Evolutionary conservation across 2,888 invertebrate species (phyloP).

Genomic region (Glyphotaelius pellucidus): DNA sequence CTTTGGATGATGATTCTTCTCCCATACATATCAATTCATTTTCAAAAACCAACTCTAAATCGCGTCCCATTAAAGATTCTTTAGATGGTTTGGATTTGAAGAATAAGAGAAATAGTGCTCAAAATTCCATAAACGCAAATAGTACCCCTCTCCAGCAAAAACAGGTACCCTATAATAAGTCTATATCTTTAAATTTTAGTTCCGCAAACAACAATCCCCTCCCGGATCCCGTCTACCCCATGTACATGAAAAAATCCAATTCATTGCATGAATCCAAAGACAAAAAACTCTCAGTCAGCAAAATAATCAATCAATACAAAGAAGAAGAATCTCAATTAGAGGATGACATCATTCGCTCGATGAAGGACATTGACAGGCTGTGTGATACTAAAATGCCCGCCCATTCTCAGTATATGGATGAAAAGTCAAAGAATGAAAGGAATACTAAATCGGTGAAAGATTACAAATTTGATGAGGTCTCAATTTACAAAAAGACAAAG

Average conservation of each 20-base stretch:
- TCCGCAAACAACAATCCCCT: slow-evolving; percentile 73
- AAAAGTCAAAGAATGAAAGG: slow-evolving; percentile 66
- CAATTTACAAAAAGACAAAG: slow-evolving; percentile 69
- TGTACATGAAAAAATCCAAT: slow-evolving; percentile 78
- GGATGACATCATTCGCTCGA: slow-evolving; percentile 76
- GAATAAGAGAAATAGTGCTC: slow-evolving; percentile 52
- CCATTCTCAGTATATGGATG: slow-evolving; percentile 38
- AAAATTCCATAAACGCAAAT: slow-evolving; percentile 73
- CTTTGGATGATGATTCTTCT: slow-evolving; percentile 80
- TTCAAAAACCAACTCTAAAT: slow-evolving; percentile 49
- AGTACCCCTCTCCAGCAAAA: slow-evolving; percentile 59
- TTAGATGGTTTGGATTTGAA: slow-evolving; percentile 61
- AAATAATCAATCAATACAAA: slow-evolving; percentile 72
- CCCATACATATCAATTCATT: slow-evolving; percentile 66
- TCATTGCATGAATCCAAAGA: slow-evolving; percentile 76
- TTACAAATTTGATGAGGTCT: slow-evolving; percentile 68
- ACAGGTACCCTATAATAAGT: slow-evolving; percentile 75
- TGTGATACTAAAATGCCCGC: slow-evolving; percentile 70
- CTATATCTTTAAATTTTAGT: slow-evolving; percentile 79
- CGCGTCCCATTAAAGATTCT: slow-evolving; percentile 56
- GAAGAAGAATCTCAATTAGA: slow-evolving; percentile 73
- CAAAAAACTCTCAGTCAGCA: slow-evolving; percentile 70
- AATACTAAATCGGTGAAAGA: slow-evolving; percentile 70
- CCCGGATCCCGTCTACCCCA: slow-evolving; percentile 75
- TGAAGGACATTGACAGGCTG: slow-evolving; percentile 76